These are phyloP conservation scores for Cyphomyrus plagiostoma DNA, from an alignment of 2,113 vertebrate genomes.

Conservation along the genomic window DNA sequence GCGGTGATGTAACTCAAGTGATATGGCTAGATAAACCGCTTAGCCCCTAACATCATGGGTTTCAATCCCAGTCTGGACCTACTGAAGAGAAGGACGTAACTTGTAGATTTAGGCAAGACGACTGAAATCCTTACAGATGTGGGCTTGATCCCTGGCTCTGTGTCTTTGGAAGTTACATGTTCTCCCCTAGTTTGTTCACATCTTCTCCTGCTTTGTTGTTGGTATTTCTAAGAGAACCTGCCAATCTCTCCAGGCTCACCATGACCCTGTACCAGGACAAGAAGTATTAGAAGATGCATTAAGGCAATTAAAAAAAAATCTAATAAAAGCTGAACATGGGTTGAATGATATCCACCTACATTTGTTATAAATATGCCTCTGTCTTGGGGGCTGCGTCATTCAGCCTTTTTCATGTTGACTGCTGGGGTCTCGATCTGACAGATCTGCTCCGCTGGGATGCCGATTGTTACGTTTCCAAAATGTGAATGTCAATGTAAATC, in stretches of 20 bases:
- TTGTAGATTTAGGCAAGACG: not conserved
- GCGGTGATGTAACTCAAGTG: not conserved
- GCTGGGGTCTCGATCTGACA: not conserved
- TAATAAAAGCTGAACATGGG: not conserved
- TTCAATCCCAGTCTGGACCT: not conserved
- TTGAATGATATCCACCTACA: not conserved
- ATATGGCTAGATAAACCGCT: not conserved
- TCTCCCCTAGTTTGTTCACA: not conserved
- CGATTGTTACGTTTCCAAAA: not conserved
- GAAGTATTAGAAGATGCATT: not conserved
- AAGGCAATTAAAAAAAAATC: not conserved
- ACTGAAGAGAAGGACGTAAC: not conserved
- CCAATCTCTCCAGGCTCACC: not conserved
- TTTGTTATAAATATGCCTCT: not conserved
- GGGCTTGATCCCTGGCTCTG: not conserved
- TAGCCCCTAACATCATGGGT: not conserved
- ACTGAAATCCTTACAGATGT: not conserved
- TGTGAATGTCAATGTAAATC: not conserved
- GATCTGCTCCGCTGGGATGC: not conserved
- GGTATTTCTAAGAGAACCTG: not conserved
- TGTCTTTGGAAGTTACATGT: not conserved
- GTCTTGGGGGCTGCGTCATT: not conserved
- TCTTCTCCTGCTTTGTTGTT: not conserved
- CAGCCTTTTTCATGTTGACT: conserved; percentile 5
- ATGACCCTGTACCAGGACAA: not conserved